These are phyloP conservation scores for Antitype chi DNA, from an alignment of 2,888 invertebrate genomes.

Conservation along the genomic window DNA sequence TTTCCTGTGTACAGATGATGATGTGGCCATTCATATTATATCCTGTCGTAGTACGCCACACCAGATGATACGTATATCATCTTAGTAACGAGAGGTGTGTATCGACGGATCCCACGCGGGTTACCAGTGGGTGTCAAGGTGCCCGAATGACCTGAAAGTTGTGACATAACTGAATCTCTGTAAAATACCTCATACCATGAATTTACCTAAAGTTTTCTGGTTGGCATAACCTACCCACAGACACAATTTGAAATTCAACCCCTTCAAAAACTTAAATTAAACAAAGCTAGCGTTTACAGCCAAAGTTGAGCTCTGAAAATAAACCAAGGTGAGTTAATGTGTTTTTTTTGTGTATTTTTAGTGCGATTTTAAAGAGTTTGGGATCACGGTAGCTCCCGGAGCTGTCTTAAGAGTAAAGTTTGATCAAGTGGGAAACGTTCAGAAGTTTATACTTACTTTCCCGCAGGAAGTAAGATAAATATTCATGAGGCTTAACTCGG, in stretches of 20 bases:
- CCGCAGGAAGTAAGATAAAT: constrained; percentile 87
- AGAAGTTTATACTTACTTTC: constrained; percentile 84
- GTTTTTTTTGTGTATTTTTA: constrained; percentile 65
- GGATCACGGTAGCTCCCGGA: constrained; percentile 73
- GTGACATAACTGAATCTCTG: no score
- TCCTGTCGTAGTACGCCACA: no score
- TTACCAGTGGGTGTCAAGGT: neutral
- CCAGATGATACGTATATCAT: neutral
- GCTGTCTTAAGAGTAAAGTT: constrained; percentile 85
- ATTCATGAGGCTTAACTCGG: constrained; percentile 88
- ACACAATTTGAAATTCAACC: constrained; percentile 10
- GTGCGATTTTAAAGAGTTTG: constrained; percentile 71
- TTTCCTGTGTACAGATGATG: no score
- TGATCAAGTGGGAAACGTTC: constrained; percentile 89
- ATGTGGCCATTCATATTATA: no score
- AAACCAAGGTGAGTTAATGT: constrained; percentile 35
- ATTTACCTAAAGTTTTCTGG: neutral
- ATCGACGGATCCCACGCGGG: no score
- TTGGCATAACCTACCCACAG: neutral
- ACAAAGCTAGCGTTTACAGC: constrained; percentile 25
- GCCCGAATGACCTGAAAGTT: neutral
- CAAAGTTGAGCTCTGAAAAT: constrained; percentile 41
- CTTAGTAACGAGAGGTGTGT: neutral
- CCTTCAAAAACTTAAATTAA: constrained; percentile 18
- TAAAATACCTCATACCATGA: neutral